Conservation (phyloP, 2,797 vertebrate species). For the Botia almorhae region DNA sequence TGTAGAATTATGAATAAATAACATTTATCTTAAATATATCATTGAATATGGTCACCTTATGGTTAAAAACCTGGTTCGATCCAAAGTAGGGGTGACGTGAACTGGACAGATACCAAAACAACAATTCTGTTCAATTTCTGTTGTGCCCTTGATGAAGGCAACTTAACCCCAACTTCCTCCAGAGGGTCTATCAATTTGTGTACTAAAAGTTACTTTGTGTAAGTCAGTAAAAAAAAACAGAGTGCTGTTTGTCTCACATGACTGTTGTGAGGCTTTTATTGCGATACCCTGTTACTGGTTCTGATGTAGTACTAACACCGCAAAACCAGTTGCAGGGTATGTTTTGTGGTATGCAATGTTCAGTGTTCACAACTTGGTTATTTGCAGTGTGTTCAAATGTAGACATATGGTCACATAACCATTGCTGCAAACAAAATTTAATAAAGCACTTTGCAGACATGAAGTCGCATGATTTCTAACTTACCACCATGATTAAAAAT, state of each 20-base stretch:
- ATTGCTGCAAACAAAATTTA: conserved; percentile 73
- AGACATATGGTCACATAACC: conserved; percentile 67
- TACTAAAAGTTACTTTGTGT: conserved; percentile 22
- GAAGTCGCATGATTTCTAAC: conserved; percentile 37
- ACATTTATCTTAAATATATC: not conserved
- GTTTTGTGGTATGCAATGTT: conserved; percentile 59
- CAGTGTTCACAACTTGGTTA: conserved; percentile 66
- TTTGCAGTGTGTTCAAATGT: conserved; percentile 67
- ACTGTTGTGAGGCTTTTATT: conserved; percentile 66
- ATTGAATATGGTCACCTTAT: conserved; percentile 17
- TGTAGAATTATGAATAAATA: conserved; percentile 46
- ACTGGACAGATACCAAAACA: conserved; percentile 43
- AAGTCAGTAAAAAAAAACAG: conserved; percentile 52
- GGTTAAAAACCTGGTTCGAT: not conserved
- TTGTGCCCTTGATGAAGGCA: conserved; percentile 40
- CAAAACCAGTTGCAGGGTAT: conserved; percentile 66
- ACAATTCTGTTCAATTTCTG: conserved; percentile 54
- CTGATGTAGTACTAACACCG: conserved; percentile 46
- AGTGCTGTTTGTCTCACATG: conserved; percentile 62
- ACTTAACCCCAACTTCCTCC: conserved; percentile 5
- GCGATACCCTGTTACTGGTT: conserved; percentile 32
- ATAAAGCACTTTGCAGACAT: conserved; percentile 63
- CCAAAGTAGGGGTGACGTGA: not conserved
- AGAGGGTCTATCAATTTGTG: conserved; percentile 22
- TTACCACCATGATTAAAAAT: not conserved